Evolutionary conservation across 2,113 vertebrate genomes (phyloP), one percentile per base, ranked within the genome.

Genomic region (Geococcyx californianus): DNA sequence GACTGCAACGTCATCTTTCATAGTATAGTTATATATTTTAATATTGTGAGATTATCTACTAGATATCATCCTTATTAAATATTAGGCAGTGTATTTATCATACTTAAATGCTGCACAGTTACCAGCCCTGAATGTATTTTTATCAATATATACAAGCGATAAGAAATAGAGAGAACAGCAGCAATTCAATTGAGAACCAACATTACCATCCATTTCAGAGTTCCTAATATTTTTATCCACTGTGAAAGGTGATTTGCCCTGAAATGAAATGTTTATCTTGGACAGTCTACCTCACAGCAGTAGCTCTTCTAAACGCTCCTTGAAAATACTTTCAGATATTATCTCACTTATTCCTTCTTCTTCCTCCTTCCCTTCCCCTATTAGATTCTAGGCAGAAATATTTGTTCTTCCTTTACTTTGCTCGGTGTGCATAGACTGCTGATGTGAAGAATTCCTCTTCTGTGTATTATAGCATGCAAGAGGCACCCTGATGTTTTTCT

Each of bases 211-310:
- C 45, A 64, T 82, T 78, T 81, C 69, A 72, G 68, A 75, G 21
- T 29, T 68, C 24, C 72, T 64, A 81, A 75, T 86, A 96, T 93
- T 95, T 96, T 52, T 72, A 88, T 93, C 85, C 17, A 3, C 78
- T 93, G 64, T 60, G 83, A 93, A 72, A 95, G 60, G 76, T 78
- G 94, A 92, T 95, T 83, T 90, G 38, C 68, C 64, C 85, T 81
- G 83, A 84, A 96, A 96, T 90, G 79, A 93, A 94, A 93, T 93
- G 84, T 94, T 96, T 96, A 89, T 92, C 94, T 93, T 78, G 44
- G 60, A 51, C n/a, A 87, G 91, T 34, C 80, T 90, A 45, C 76
- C 79, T 95, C 94, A 72, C 94, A 94, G 93, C 90, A 84, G 88
- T 29, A 18, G 58, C 56, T 69, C 64, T 90, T 64, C 79, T 79